Conservation (phyloP, 1,140 invertebrate genomes). For the Drosophila nigrodunni region DNA sequence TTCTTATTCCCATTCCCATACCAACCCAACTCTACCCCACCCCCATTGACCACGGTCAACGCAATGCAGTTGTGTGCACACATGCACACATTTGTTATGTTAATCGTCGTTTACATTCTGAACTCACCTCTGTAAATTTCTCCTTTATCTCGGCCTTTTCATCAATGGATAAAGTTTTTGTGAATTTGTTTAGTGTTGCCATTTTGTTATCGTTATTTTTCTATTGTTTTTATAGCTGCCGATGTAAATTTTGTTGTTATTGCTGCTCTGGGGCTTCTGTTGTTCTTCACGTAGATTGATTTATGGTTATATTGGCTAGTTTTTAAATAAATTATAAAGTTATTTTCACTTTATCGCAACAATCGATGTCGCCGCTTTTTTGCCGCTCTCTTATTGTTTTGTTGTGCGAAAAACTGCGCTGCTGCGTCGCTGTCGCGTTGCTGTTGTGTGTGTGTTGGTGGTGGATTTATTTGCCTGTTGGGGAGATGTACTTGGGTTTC, state of each 20-base stretch:
- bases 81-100: constrained; percentile 28
- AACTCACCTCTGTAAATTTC: constrained; percentile 83
- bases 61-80: constrained; percentile 30
- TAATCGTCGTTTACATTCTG: constrained; percentile 32
- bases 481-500: constrained; percentile 28
- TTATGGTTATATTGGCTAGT: constrained; percentile 60
- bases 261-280: constrained; percentile 13
- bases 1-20: background rate
- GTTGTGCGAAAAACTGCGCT: constrained; percentile 51
- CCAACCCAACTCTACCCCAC: too few species aligned
- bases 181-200: constrained; percentile 82
- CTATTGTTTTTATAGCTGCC: constrained; percentile 32
- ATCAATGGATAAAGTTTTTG: constrained; percentile 82
- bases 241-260: constrained; percentile 15
- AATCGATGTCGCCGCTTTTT: constrained; percentile 48
- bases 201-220: constrained; percentile 63
- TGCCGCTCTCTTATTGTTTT: constrained; percentile 51
- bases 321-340: constrained; percentile 75
- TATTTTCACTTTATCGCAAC: constrained; percentile 68
- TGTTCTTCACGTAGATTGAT: constrained; percentile 4
- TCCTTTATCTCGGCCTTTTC: constrained; percentile 84
- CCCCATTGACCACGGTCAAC: constrained; percentile 1
- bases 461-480: constrained; percentile 59
- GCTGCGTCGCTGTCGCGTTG: constrained; percentile 23
- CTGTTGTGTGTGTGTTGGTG: constrained; percentile 31